Evolutionary conservation across 2,888 invertebrate species (phyloP).

Genomic region (Nemoura dubitans): DNA sequence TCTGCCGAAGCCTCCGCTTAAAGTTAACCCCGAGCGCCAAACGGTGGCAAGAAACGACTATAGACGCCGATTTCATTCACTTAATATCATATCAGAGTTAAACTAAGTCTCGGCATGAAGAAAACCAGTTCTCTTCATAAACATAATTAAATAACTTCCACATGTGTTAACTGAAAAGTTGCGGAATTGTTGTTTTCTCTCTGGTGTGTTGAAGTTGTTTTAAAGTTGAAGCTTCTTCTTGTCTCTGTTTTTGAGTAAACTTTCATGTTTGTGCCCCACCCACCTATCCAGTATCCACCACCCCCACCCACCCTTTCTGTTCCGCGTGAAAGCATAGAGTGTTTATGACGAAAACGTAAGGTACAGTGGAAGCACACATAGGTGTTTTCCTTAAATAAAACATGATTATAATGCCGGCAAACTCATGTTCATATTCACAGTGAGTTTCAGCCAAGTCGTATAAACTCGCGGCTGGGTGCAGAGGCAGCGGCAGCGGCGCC

Average conservation of each 20-base stretch:
- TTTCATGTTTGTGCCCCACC: neutral
- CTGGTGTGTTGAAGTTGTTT: neutral
- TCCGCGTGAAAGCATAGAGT: neutral
- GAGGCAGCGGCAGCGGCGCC: too few relatives aligned
- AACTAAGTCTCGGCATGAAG: neutral
- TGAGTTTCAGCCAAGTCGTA: neutral
- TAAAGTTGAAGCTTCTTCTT: neutral
- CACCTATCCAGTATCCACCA: too few relatives aligned
- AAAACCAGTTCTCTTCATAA: neutral
- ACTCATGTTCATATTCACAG: neutral
- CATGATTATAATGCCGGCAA: neutral
- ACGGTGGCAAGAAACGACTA: too few relatives aligned
- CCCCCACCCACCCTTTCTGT: too few relatives aligned
- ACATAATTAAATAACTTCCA: slow-evolving; percentile 23
- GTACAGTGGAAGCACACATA: neutral
- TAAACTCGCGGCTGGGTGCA: neutral
- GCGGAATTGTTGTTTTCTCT: neutral
- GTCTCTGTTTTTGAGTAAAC: neutral
- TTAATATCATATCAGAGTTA: neutral
- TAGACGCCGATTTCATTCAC: neutral
- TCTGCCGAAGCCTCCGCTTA: too few relatives aligned
- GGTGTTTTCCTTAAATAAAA: neutral
- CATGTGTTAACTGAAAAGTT: neutral
- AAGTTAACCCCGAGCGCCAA: too few relatives aligned
- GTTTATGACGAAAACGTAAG: neutral